A percentile compares a stretch with the other conserved stretches of the same genome.
These are phyloP conservation scores for Troides oblongomaculatus DNA, from an alignment of 2,888 invertebrate species.

Conservation along the genomic window DNA sequence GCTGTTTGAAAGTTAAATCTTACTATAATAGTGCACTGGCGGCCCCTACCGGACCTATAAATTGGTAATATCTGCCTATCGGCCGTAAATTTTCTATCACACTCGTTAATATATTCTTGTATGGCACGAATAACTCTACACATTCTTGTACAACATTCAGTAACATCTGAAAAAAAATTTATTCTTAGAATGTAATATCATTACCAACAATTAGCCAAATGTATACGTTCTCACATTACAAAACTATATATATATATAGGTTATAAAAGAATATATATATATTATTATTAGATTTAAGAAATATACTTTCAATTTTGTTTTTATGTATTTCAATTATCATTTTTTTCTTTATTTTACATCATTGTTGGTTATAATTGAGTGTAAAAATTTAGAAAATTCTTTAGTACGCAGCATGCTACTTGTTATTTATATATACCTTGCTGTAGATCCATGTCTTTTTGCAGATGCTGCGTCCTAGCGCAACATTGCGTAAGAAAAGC, in stretches of 20 bases:
- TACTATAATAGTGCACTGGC: conserved; percentile 92
- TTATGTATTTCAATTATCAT: no score
- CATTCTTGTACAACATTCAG: conserved; percentile 83
- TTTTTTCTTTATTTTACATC: no score
- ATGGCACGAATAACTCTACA: conserved; percentile 96
- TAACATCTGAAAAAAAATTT: conserved; percentile 54
- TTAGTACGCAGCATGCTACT: neutral
- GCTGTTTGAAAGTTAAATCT: conserved; percentile 89
- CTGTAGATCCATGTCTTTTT: conserved; percentile 86
- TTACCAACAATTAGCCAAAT: no score
- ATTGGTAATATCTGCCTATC: conserved; percentile 94
- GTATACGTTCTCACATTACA: no score
- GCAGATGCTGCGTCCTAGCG: conserved; percentile 91
- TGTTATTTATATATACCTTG: conserved; percentile 43
- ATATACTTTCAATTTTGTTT: no score
- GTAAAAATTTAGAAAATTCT: neutral
- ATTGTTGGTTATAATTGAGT: no score
- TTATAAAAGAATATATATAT: no score
- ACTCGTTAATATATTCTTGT: conserved; percentile 96
- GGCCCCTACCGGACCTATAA: conserved; percentile 93
- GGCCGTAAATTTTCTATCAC: conserved; percentile 92
- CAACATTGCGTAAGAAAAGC: conserved; percentile 95
- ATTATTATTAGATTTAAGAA: neutral
- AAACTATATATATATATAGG: no score
- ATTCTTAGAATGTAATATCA: no score